Evolutionary conservation across 2,113 vertebrate genomes (phyloP), one percentile per base, ranked within the genome.

Genomic region (Scartelaos histophorus): DNA sequence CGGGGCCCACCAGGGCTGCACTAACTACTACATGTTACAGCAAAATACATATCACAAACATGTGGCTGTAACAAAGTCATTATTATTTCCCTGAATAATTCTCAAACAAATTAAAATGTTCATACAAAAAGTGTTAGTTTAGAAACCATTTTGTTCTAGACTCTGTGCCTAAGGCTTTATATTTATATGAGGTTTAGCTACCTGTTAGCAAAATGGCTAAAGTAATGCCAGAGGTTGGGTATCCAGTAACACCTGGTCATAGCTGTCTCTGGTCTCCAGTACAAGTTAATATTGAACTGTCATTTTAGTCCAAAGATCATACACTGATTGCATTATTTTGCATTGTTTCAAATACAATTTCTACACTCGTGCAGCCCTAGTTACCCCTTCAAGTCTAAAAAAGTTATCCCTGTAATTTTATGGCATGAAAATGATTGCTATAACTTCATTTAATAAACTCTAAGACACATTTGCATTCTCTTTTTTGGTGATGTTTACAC

Each of bases 341-440:
- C 12, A 25, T 24, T 22, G 15, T 57, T 57, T 22, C 9, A 22
- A 56, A 56, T 12, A 56, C 12, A 58, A 22, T 58, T 13, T 25
- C 22, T 58, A 2, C 24, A 17, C 22, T 34, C 5, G 58, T 61
- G 58, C 58, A 61, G 58, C 58, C 58, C 58, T 61, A 74, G 12
- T 53, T 68, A 43, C 67, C 57, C 21, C 62, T 67, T 66, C 73
- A 73, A 46, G 49, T 66, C 38, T 75, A 80, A 71, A 16, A 35
- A 53, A 22, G 13, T 53, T 66, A 38, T 71, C 54, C 56, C 29
- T 66, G 25, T 12, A 76, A 61, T 70, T 60, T 77, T 29, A 17
- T 11, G 1, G 67, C 66, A 16, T 70, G 47, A 65, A 38, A 69
- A 73, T 35, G 45, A 58, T 64, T 53, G 7, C 15, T 60, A 67